Evolutionary conservation across 2,113 vertebrate species (phyloP), one percentile per base, ranked within the genome.

Genomic region (Passer montanus): DNA sequence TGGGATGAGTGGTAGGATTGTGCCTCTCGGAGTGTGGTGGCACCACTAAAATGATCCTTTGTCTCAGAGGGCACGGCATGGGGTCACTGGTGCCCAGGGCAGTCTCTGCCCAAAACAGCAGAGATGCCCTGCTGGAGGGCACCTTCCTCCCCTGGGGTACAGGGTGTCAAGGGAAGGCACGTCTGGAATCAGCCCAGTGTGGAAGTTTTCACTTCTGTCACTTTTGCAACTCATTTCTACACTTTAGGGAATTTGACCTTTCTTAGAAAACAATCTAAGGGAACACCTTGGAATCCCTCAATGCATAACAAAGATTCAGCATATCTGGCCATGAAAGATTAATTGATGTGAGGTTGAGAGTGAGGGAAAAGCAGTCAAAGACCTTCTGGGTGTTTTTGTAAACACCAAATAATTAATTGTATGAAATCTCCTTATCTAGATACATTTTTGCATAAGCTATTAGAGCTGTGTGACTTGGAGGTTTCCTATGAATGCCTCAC

Each of bases 131-230:
- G 41, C 5, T 6, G 5, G 23, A 14, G 44, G 8, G 7, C 43
- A 4, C 0, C 0, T 37, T 46, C 21, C 19, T 44, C 14, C 66
- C 52, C 20, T 35, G 74, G 24, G 22, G 8, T 15, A 3, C 50
- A 49, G 30, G 6, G 2, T 44, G 14, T 15, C 14, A 15, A 46
- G 41, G 26, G 41, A 44, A 31, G n/a, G 13, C 12, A 6, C 6
- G 52, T 15, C 26, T 70, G 30, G 23, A 66, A 86, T 49, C 18
- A 26, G 26, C 16, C 59, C 24, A 7, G 27, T 13, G 14, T 23
- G 43, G 12, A 20, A 22, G 10, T 72, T 67, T 46, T 62, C 46
- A n/a, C 12, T n/a, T 67, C 43, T 55, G 24, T 11, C 12, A 7
- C 55, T 69, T 64, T 10, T 11, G 55, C 80, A 77, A 69, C 13